phyloP scores from a whole-genome alignment of 2,797 vertebrate genomes.

The Crenichthys baileyi region DNA sequence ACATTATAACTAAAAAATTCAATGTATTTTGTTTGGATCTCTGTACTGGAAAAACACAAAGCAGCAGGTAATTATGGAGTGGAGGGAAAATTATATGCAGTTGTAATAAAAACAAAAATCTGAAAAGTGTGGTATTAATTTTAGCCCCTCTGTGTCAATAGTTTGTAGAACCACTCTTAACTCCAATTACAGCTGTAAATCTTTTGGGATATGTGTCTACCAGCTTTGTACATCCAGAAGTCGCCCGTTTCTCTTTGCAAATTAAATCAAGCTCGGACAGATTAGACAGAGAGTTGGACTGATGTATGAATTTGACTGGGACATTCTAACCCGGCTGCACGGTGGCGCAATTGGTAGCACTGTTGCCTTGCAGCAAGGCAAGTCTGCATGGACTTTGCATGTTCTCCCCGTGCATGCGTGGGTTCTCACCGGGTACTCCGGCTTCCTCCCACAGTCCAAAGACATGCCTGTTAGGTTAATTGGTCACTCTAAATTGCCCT shows the following conservation, averaged over 20 bases:
- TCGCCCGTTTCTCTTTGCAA: background rate
- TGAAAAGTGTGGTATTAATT: background rate
- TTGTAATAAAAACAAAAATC: background rate
- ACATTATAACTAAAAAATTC: background rate
- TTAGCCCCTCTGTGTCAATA: background rate
- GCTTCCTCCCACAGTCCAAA: too few relatives aligned
- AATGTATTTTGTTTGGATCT: background rate
- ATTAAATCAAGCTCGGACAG: background rate
- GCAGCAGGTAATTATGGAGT: background rate
- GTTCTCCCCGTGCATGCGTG: too few relatives aligned
- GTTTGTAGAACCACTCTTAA: background rate
- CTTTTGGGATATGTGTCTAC: background rate
- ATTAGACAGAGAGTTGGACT: too few relatives aligned
- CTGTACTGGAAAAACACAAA: background rate
- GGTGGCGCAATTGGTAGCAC: too few relatives aligned
- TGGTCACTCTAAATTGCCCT: too few relatives aligned
- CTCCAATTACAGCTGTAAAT: background rate
- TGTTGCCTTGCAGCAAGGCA: too few relatives aligned
- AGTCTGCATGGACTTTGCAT: too few relatives aligned
- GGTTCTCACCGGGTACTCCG: too few relatives aligned
- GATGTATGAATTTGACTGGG: too few relatives aligned
- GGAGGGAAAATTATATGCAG: background rate
- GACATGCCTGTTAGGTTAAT: too few relatives aligned
- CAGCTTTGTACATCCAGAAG: background rate
- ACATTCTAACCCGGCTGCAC: too few relatives aligned